Conservation (phyloP, 2,113 vertebrate species). For the Willisornis vidua region DNA sequence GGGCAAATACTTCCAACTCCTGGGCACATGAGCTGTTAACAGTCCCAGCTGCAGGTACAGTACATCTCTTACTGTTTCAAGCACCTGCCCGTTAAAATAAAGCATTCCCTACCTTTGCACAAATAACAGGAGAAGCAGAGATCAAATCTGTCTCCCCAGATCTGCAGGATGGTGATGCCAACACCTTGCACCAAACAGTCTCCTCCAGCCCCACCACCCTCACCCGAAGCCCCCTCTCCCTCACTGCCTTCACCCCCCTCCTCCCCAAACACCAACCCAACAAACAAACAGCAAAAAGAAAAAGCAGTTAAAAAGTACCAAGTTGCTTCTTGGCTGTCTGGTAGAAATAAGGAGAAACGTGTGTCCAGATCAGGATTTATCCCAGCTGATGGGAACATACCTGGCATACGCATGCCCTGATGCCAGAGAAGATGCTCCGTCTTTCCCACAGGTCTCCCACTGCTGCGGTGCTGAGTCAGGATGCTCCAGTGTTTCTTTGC, state of each 20-base stretch:
- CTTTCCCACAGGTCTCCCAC: background rate
- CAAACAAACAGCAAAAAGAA: background rate
- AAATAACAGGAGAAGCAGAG: background rate
- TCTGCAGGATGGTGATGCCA: background rate
- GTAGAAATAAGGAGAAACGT: background rate
- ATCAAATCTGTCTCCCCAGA: background rate
- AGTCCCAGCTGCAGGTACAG: background rate
- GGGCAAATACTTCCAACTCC: background rate
- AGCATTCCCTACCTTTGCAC: background rate
- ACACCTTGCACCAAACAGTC: background rate
- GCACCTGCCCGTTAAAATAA: background rate
- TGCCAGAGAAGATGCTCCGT: background rate
- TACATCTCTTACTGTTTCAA: background rate
- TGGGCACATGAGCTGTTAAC: accelerated
- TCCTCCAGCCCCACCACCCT: background rate
- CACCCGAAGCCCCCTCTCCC: accelerated
- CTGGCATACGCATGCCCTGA: background rate
- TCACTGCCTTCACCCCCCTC: background rate
- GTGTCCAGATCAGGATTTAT: background rate
- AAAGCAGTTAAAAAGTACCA: background rate
- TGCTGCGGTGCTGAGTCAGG: background rate
- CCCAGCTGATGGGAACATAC: background rate
- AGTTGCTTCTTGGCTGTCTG: background rate
- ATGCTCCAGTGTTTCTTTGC: background rate
- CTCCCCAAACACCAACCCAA: background rate